Evolutionary conservation across 2,888 invertebrate species (phyloP), one percentile per base, ranked within the genome.

Genomic region (Cantharis rufa): DNA sequence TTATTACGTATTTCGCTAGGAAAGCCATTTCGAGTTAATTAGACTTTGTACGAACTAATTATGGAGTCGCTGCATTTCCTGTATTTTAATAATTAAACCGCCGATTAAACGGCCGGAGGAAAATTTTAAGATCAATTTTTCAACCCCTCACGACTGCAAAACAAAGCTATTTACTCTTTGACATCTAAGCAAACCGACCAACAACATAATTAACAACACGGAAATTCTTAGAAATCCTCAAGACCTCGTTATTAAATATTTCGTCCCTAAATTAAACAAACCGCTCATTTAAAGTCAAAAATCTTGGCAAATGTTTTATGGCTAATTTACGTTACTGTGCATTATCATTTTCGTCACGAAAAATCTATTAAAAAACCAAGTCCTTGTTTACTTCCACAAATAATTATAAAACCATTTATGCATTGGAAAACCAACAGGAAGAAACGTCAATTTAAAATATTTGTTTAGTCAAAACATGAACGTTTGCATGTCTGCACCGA

Each of bases 131-230:
- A 48, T 48, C 48, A n/a, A 48, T 48, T 48, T 48, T 48, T 48
- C 48, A n/a, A 48, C 48, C 48, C 48, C 9, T 48, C 3, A 48
- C 4, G 48, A 48, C 48, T 48, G n/a, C 11, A 66, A 66, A 16
- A 66, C 64, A 66, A n/a, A 66, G 24, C 64, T 10, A 66, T 66
- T 66, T 66, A 66, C 64, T 66, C 64, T 66, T 66, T 66, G 64
- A 66, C 64, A 66, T 21, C n/a, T n/a, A 24, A 66, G 11, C 64
- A 66, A 21, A 21, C 11, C 24, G 24, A 16, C 18, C 64, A 66
- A 66, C 64, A 66, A 66, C 24, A 21, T 24, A 16, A 66, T 66
- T 66, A 66, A 66, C 64, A 66, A 66, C 24, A 21, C n/a, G 18
- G 64, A 64, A 64, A 64, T 64, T 66, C 64, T 24, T 11, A 9